Evolutionary conservation across 1,140 invertebrate genomes (phyloP), one percentile per base, ranked within the genome.

Genomic region (Dendrolimus punctatus): DNA sequence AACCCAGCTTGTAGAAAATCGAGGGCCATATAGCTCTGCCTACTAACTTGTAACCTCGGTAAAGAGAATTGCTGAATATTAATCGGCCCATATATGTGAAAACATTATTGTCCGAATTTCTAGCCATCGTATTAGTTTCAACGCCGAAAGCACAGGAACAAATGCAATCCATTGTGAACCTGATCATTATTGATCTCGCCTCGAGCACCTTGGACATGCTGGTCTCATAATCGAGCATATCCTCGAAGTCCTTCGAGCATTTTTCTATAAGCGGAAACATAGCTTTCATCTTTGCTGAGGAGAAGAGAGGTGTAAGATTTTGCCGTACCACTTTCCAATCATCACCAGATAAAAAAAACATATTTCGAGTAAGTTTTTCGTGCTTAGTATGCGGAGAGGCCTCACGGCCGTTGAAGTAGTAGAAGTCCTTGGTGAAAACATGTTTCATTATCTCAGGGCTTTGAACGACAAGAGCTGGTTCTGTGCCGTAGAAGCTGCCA

Each of bases 291-390:
- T 91, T 91, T 6, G 84, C 75, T 2, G 87, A 76, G 0, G 90
- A 89, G 66, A 92, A 92, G 4, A 89, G 82, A 6, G 91, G 90
- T 6, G 88, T 89, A 38, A 91, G 68, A 53, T 91, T 90, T 23
- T 79, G 70, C 40, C 91, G 71, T 5, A 90, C 59, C 4, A 87
- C 68, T 68, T 88, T 89, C 91, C 91, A 92, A 40, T 77, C 64
- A 39, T 87, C 76, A 4, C 85, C 87, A 4, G 64, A 59, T 0
- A 73, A 47, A 47, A 74, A 73, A 46, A 88, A 82, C n/a, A 89
- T 48, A 55, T 84, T 78, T 41, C 52, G 60, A 0, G 64, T 68
- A 4, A 73, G 46, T 0, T 54, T 5, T 49, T 73, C 90, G 4
- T 80, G 72, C 40, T 77, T 69, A 49, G 85, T 85, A 49, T 90